Evolutionary conservation across 92 coral and sea anemone genomes (phyloP).

Genomic region (Palythoa heliodiscus): DNA sequence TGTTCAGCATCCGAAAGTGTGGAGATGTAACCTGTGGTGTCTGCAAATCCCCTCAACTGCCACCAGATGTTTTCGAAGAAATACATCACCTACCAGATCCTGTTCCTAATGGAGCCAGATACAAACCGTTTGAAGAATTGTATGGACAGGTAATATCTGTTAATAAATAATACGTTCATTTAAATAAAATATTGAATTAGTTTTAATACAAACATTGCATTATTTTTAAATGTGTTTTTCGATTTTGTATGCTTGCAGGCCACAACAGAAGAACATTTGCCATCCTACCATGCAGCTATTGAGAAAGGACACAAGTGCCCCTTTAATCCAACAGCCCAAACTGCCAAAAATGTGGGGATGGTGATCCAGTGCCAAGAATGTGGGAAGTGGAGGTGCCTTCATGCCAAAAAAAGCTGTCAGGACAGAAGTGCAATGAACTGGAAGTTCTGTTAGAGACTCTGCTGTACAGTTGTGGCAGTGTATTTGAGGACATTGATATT

Average conservation of each 20-base stretch:
- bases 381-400: slow-evolving; percentile 44
- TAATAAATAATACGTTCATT: no score
- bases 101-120: slow-evolving; percentile 13
- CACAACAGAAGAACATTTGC: slow-evolving; percentile 25
- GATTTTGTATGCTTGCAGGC: not conserved
- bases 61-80: slow-evolving; percentile 15
- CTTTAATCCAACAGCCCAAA: slow-evolving; percentile 26
- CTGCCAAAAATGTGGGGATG: slow-evolving; percentile 30
- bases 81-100: slow-evolving; percentile 20
- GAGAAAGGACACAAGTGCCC: slow-evolving; percentile 32
- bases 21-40: slow-evolving; percentile 1
- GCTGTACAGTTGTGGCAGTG: slow-evolving; percentile 37
- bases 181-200: not conserved
- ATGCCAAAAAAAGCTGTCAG: slow-evolving; percentile 28
- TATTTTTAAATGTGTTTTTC: not conserved
- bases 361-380: slow-evolving; percentile 30
- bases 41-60: slow-evolving; percentile 37
- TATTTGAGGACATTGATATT: slow-evolving; percentile 3
- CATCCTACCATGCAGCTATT: not conserved
- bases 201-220: not conserved
- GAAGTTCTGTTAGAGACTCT: slow-evolving; percentile 21
- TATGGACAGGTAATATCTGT: slow-evolving; percentile 5
- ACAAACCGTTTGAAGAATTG: slow-evolving; percentile 16
- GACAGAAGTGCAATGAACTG: not conserved
- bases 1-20: slow-evolving; percentile 48